Conservation (phyloP, 2,888 invertebrate genomes). For the Zygothrica quintamaculata region DNA sequence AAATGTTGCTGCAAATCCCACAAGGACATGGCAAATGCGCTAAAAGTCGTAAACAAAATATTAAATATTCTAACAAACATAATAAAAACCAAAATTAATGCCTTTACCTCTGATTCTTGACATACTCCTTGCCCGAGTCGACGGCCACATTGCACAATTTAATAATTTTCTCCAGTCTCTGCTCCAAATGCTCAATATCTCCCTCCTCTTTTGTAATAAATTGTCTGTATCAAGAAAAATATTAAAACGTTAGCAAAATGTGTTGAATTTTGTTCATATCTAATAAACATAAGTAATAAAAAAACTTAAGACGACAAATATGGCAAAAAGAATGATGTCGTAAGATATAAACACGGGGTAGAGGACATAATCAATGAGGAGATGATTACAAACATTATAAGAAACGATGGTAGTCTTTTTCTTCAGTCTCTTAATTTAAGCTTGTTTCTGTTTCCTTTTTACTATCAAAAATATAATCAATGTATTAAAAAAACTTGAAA, state of each 20-base stretch:
- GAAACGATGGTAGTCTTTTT: no score
- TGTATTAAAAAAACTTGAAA: no score
- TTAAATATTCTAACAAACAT: slow-evolving; percentile 5
- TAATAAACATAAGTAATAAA: slow-evolving; percentile 45
- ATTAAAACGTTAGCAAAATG: slow-evolving; percentile 52
- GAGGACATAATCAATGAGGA: slow-evolving; percentile 43
- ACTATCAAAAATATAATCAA: no score
- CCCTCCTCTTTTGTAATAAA: slow-evolving; percentile 94
- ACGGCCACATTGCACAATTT: slow-evolving; percentile 95
- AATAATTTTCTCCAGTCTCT: slow-evolving; percentile 94
- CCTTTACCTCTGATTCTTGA: slow-evolving; percentile 94
- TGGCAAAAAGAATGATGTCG: no score
- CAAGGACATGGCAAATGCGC: slow-evolving; percentile 93
- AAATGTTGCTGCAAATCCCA: slow-evolving; percentile 96
- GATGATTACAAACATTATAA: neutral
- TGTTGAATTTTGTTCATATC: slow-evolving; percentile 6
- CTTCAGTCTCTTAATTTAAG: slow-evolving; percentile 68
- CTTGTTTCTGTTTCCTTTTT: no score
- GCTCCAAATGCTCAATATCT: slow-evolving; percentile 94
- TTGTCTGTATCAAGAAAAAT: slow-evolving; percentile 86
- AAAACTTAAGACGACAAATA: slow-evolving; percentile 12
- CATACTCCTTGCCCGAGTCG: slow-evolving; percentile 95
- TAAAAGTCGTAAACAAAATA: slow-evolving; percentile 77
- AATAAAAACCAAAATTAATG: neutral
- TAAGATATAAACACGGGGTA: slow-evolving; percentile 53